Base-by-base conservation (phyloP, 2,797 vertebrate species). In the Micromesistius poutassou region DNA sequence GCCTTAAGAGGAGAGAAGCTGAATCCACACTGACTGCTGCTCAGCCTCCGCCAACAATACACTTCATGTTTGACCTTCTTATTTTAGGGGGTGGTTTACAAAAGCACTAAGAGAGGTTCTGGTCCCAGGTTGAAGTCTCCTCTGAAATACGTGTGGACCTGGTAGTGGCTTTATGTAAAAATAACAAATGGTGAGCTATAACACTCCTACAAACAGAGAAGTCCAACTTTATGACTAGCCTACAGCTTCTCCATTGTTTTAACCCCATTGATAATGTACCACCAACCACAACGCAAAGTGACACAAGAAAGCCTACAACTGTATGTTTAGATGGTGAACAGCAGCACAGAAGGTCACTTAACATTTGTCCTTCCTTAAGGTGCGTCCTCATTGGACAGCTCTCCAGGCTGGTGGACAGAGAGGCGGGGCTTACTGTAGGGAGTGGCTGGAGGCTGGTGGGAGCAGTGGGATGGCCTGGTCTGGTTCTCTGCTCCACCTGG, bases 401-500 rank as follows among this genome's bases (percentile, higher is more conserved):
- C 55, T 8, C 46, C 16, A 0, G 78, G 82, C 72, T 94, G 92
- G 93, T 93, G 93, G 91, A 77, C 94, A 2, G 87, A 93, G 73
- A 91, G 91, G 72, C 79, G 72, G 10, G 88, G 80, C 9, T 70
- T 74, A 10, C 78, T 71, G 76, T 28, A 30, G 38, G 70, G 92
- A 93, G 85, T 81, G 78, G 2, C 77, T 95, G 28, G 28, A 30
- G 71, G 85, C 82, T 0, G 81, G 33, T 35, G 33, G 33, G 33
- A 82, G 75, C 86, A 0, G 22, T 89, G 89, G 0, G 87, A 92
- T 73, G 90, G 86, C 22, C 77, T 91, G 33, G 79, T 87, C 76
- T 92, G 50, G 90, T 83, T 0, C 83, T 86, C 10, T 88, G 79
- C 80, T 92, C 86, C 75, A 87, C 85, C 5, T 78, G 88, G 78